Evolutionary conservation across 2,888 invertebrate genomes (phyloP).

Genomic region (Lysandra coridon): DNA sequence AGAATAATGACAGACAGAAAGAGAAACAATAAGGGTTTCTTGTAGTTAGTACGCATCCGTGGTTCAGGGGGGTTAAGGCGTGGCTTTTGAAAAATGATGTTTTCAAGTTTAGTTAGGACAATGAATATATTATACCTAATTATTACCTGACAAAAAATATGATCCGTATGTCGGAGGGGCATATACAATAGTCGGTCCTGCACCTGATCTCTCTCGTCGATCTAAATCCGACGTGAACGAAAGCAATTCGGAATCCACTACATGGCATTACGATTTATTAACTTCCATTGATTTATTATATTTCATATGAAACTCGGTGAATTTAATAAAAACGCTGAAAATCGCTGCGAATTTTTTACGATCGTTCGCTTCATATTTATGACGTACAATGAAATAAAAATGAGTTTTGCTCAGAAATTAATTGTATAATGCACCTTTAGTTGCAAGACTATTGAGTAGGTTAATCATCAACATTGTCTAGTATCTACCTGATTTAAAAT

Average conservation of each 20-base stretch:
- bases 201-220: not conserved
- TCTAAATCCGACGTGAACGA: slow-evolving; percentile 18
- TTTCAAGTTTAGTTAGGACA: no score
- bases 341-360: slow-evolving; percentile 30
- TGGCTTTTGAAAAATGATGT: no score
- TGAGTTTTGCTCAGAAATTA: slow-evolving; percentile 10
- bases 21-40: not conserved
- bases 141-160: no score
- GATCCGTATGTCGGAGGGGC: no score
- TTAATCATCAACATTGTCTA: not conserved
- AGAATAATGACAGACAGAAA: not conserved
- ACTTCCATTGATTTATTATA: slow-evolving; percentile 34
- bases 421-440: not conserved
- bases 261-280: slow-evolving; percentile 34
- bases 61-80: no score
- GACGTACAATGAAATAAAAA: slow-evolving; percentile 28
- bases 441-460: not conserved
- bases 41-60: no score
- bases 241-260: slow-evolving; percentile 32
- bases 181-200: not conserved
- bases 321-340: slow-evolving; percentile 34
- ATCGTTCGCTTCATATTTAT: slow-evolving; percentile 31
- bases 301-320: slow-evolving; percentile 33
- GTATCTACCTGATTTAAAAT: not conserved
- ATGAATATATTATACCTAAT: no score